Percentiles rank a stretch among this genome's conserved stretches.
Conservation (phyloP, 1,140 invertebrate species). For the Aradophagus sp. region DNA sequence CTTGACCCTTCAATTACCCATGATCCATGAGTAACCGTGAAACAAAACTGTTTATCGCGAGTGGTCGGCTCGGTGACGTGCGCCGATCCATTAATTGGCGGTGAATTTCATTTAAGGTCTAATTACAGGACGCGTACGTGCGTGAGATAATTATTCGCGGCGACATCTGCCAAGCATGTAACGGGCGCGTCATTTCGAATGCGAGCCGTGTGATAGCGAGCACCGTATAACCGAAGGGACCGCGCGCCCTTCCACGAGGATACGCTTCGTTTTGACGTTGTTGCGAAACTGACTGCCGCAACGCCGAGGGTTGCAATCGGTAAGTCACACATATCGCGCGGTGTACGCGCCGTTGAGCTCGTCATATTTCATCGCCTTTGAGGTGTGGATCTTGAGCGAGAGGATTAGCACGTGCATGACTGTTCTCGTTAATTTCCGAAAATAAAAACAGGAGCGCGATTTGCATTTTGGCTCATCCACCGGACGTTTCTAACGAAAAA, state of each 20-base stretch:
- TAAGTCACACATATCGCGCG: constrained; percentile 53
- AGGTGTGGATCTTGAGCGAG: no score
- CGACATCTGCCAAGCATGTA: constrained; percentile 66
- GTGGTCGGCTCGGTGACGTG: no score
- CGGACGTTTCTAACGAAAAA: no score
- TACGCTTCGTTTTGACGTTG: constrained; percentile 48
- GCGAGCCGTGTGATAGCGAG: constrained; percentile 63
- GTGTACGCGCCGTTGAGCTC: constrained; percentile 34
- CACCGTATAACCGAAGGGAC: constrained; percentile 50
- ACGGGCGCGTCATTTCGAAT: constrained; percentile 60
- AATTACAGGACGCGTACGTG: constrained; percentile 62
- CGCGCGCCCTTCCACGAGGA: constrained; percentile 24
- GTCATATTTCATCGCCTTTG: constrained; percentile 48
- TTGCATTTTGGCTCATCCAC: no score
- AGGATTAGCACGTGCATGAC: no score
- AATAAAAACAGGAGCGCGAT: no score
- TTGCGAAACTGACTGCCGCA: constrained; percentile 50
- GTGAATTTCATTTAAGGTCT: constrained; percentile 68
- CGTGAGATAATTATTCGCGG: constrained; percentile 63
- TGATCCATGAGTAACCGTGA: background rate
- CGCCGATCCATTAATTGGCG: constrained; percentile 28
- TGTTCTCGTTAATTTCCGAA: no score
- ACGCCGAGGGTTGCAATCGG: constrained; percentile 43
- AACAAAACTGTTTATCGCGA: constrained; percentile 30
- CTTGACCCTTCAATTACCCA: no score